phyloP scores from a whole-genome alignment of 2,113 vertebrate species.

The Columba janthina region DNA sequence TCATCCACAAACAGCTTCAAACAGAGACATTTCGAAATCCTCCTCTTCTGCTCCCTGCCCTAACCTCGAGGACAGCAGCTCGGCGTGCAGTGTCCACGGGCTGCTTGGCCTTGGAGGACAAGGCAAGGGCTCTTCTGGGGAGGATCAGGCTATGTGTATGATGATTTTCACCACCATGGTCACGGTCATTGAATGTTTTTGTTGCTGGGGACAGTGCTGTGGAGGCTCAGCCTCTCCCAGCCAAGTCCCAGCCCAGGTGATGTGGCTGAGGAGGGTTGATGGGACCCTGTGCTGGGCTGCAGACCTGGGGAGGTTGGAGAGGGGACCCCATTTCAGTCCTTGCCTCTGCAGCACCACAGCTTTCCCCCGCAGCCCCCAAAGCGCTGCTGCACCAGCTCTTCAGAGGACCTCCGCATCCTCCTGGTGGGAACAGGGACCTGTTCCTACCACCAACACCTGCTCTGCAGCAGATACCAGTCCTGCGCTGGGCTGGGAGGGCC shows the following conservation, averaged over 20 bases:
- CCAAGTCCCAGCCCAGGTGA: neutral
- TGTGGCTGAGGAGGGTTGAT: neutral
- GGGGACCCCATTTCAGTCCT: neutral
- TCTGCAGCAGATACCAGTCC: neutral
- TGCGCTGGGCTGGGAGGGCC: neutral
- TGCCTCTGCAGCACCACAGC: neutral
- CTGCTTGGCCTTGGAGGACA: neutral
- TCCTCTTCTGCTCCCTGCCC: neutral
- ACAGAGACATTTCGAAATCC: neutral
- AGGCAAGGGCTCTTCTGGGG: neutral
- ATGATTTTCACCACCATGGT: neutral
- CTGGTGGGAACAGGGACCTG: neutral
- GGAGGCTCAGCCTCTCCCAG: neutral
- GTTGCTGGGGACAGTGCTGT: neutral
- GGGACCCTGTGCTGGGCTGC: neutral
- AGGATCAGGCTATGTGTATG: accelerated
- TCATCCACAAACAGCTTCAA: neutral
- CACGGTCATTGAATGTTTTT: neutral
- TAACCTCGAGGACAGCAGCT: neutral
- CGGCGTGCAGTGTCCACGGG: neutral
- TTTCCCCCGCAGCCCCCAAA: neutral
- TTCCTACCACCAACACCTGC: neutral
- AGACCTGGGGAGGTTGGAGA: neutral
- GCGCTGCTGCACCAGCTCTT: neutral
- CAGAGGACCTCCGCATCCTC: accelerated